A percentile compares a stretch with the other conserved stretches of the same genome.
Conservation (phyloP, 2,888 invertebrate species). For the Elmis aenea region DNA sequence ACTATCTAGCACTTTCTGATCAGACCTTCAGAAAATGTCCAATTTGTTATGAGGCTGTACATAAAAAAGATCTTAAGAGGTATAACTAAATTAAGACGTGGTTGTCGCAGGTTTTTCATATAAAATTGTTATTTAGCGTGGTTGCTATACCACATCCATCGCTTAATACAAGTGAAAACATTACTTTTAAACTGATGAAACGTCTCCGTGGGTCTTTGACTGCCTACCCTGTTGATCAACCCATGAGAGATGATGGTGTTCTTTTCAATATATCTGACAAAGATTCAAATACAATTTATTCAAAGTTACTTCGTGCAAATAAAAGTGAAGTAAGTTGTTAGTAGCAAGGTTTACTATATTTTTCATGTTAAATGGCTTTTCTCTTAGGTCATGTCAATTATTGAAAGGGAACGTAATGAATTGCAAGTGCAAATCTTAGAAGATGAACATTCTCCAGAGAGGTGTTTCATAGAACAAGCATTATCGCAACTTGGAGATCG, state of each 20-base stretch:
- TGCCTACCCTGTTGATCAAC: conserved; percentile 51
- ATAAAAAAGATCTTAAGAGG: conserved; percentile 79
- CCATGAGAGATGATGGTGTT: conserved; percentile 31
- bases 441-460: conserved; percentile 74
- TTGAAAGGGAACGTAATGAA: conserved; percentile 68
- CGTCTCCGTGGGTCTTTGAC: conserved; percentile 53
- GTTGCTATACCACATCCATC: conserved; percentile 51
- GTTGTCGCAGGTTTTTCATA: neutral
- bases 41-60: conserved; percentile 82
- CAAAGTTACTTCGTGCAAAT: conserved; percentile 73
- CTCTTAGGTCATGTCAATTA: conserved; percentile 54
- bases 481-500: conserved; percentile 60
- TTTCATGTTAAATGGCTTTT: too few species aligned
- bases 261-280: conserved; percentile 50
- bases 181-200: conserved; percentile 78
- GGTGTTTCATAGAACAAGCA: conserved; percentile 81
- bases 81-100: conserved; percentile 39
- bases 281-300: conserved; percentile 55
- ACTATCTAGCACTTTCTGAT: conserved; percentile 84
- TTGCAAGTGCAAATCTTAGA: conserved; percentile 57
- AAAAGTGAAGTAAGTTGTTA: conserved; percentile 54
- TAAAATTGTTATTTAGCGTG: conserved; percentile 49
- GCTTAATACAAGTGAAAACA: conserved; percentile 58
- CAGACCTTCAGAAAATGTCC: conserved; percentile 82
- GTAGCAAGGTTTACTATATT: conserved; percentile 20